phyloP scores from a whole-genome alignment of 1,140 invertebrate species.

The Zaprionus inermis region DNA sequence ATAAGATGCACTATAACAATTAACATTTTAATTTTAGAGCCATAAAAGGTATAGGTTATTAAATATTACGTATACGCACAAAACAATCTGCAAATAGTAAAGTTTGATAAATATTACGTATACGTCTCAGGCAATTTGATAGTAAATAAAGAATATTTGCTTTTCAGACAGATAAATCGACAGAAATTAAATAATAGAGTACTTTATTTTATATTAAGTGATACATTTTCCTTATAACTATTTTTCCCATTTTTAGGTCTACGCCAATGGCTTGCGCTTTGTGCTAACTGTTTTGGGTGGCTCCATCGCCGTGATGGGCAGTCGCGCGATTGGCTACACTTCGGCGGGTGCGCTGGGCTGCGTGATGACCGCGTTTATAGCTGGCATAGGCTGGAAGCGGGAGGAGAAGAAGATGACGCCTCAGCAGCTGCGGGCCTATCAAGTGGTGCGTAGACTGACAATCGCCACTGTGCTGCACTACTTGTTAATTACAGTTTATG shows the following conservation, averaged over 20 bases:
- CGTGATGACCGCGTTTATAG: conserved; percentile 87
- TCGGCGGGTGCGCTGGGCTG: conserved; percentile 88
- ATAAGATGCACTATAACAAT: background rate
- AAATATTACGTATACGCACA: conserved; percentile 13
- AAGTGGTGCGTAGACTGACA: conserved; percentile 61
- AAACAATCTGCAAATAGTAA: too few relatives aligned
- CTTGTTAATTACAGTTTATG: conserved; percentile 15
- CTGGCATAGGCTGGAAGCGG: conserved; percentile 85
- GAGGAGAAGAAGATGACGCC: conserved; percentile 60
- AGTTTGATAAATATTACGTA: too few relatives aligned
- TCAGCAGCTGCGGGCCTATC: conserved; percentile 59
- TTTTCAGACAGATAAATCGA: too few relatives aligned
- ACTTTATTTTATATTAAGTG: too few relatives aligned
- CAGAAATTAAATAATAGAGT: too few relatives aligned
- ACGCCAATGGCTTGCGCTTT: conserved; percentile 84
- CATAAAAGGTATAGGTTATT: background rate
- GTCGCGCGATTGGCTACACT: conserved; percentile 85
- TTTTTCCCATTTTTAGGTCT: too few relatives aligned
- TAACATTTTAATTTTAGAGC: background rate
- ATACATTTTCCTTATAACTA: too few relatives aligned
- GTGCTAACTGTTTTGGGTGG: conserved; percentile 86
- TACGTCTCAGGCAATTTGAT: too few relatives aligned
- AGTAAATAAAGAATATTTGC: too few relatives aligned
- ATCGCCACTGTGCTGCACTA: background rate
- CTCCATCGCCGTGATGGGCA: conserved; percentile 87